A percentile compares a stretch with the other conserved stretches of the same genome.
These are phyloP conservation scores for Troglohyphantes excavatus DNA, from an alignment of 2,888 invertebrate species.

Conservation along the genomic window DNA sequence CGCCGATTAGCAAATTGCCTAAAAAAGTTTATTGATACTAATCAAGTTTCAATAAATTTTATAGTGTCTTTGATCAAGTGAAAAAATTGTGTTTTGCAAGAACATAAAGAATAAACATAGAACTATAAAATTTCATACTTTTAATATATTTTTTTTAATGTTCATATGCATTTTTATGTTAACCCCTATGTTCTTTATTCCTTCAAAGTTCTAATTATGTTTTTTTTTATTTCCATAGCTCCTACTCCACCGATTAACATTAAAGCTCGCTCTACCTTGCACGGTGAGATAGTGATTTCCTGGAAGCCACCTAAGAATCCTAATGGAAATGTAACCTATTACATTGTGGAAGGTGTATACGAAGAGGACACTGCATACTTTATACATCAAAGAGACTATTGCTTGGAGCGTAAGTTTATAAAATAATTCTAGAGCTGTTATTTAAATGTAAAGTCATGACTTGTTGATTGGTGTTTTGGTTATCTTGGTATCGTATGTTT, in stretches of 20 bases:
- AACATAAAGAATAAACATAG: no score
- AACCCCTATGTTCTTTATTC: not conserved
- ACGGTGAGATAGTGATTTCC: constrained; percentile 87
- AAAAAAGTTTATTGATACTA: no score
- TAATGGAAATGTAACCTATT: constrained; percentile 92
- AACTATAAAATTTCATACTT: no score
- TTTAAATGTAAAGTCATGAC: no score
- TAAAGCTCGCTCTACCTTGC: constrained; percentile 85
- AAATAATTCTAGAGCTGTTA: not conserved
- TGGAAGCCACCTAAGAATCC: constrained; percentile 92
- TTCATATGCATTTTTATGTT: no score
- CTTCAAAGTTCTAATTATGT: not conserved
- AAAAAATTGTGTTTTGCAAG: no score
- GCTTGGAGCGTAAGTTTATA: constrained; percentile 85
- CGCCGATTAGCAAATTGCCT: no score
- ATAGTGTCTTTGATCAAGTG: no score
- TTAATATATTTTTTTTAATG: no score
- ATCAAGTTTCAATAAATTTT: no score
- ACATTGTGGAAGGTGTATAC: constrained; percentile 85
- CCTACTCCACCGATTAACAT: constrained; percentile 86
- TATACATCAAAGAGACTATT: constrained; percentile 87
- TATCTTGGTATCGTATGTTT: no score
- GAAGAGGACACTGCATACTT: constrained; percentile 83
- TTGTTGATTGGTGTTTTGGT: no score
- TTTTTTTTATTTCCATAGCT: constrained; percentile 83